Evolutionary conservation across 2,888 invertebrate genomes (phyloP).

Genomic region (Himalopsyche japonica): DNA sequence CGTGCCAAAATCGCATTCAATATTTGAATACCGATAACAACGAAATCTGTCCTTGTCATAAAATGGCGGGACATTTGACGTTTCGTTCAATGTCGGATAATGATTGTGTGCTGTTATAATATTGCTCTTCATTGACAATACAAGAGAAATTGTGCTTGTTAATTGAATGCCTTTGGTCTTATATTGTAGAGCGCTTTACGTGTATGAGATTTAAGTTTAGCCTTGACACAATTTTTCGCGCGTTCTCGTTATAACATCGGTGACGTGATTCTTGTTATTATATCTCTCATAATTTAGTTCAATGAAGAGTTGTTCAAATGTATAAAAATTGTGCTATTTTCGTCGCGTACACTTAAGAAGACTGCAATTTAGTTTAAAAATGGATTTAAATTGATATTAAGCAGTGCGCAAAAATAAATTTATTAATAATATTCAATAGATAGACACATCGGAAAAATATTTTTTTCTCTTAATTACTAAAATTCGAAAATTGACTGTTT

Average conservation of each 20-base stretch:
- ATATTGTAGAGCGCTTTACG: not conserved
- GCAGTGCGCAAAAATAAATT: not conserved
- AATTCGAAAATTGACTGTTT: not conserved
- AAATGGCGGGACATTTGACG: not conserved
- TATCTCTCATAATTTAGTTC: not conserved
- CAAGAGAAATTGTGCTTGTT: not conserved
- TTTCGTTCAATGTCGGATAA: not conserved
- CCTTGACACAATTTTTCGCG: slow-evolving; percentile 38
- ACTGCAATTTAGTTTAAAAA: not conserved
- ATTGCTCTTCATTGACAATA: not conserved
- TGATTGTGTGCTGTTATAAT: not conserved
- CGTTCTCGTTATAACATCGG: slow-evolving; percentile 42
- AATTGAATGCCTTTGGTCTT: not conserved
- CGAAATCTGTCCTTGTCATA: not conserved
- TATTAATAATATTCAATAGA: not conserved
- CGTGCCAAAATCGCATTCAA: slow-evolving; percentile 13
- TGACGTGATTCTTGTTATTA: not conserved
- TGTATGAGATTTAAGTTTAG: slow-evolving; percentile 13
- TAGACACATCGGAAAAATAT: not conserved
- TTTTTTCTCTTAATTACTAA: not conserved
- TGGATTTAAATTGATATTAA: not conserved
- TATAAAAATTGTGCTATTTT: not conserved
- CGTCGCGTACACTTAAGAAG: not conserved
- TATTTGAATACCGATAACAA: slow-evolving; percentile 1
- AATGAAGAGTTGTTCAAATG: not conserved